phyloP scores from a whole-genome alignment of 2,888 invertebrate species.

The Dichetophora obliterata region DNA sequence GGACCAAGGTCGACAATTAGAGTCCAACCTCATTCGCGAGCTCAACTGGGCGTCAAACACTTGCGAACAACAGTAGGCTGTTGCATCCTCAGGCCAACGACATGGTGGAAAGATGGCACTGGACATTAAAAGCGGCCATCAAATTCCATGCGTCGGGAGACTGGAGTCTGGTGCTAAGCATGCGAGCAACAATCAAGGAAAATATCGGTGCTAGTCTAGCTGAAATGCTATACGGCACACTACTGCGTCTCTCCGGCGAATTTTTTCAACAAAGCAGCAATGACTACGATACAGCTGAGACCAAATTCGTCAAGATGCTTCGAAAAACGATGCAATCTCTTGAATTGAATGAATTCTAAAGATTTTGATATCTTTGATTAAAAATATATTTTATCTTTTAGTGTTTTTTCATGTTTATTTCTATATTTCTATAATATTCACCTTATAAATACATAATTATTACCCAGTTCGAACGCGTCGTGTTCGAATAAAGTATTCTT shows the following conservation, averaged over 20 bases:
- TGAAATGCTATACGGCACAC: slow-evolving; percentile 17
- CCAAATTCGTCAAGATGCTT: background rate
- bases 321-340: background rate
- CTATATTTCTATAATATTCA: too few species aligned
- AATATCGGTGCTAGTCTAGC: slow-evolving; percentile 11
- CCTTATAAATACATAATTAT: too few species aligned
- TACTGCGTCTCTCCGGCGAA: background rate
- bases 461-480: too few species aligned
- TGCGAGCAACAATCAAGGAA: slow-evolving; percentile 14
- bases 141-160: slow-evolving; percentile 44
- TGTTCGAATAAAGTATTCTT: too few species aligned
- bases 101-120: slow-evolving; percentile 48
- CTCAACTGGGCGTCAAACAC: slow-evolving; percentile 42
- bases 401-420: too few species aligned
- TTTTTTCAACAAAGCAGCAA: background rate
- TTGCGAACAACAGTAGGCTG: slow-evolving; percentile 37
- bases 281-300: background rate
- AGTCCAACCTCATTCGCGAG: slow-evolving; percentile 39
- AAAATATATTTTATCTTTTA: too few species aligned
- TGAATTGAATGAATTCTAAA: too few species aligned
- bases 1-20: slow-evolving; percentile 46
- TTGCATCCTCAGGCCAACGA: slow-evolving; percentile 49
- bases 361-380: too few species aligned
- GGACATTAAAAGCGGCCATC: slow-evolving; percentile 44
- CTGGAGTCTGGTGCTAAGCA: slow-evolving; percentile 30